Evolutionary conservation across 1,140 invertebrate species (phyloP), one percentile per base, ranked within the genome.

Genomic region (Andrena cerasifolii): DNA sequence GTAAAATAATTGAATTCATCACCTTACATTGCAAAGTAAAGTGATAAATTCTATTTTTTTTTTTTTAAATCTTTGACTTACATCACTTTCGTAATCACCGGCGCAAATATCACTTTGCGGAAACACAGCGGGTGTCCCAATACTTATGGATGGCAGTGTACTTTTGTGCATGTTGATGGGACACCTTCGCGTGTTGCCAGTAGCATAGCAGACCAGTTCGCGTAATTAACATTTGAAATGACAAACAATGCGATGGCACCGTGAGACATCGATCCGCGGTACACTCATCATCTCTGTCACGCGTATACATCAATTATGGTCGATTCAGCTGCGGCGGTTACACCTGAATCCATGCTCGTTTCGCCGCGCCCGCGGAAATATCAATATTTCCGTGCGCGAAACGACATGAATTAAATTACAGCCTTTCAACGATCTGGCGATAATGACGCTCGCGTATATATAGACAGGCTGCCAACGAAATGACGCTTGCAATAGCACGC

Each of bases 191-290:
- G 12, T 8, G 3, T 33, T 24, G 26, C 31, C 10, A 6, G 33
- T 12, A 4, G 8, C 61, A 47, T 49, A 14, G 14, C 5, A 26
- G 6, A 8, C 5, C 24, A 28, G 40, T 59, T 71, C 14, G 59
- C 28, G 12, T 40, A 61, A 26, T 33, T 31, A 28, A 72, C 56
- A 40, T 72, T 61, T 72, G 62, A 72, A 72, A 72, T 71, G 68
- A 12, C 12, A 49, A 36, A 33, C 43, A 14, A 18, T 33, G 26
- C 26, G 40, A n/a, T 45, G 10, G 33, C 14, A 21, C 2, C 12
- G 18, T 3, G 33, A 43, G 56, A 40, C 24, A 24, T 8, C 18
- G 40, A 2, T 18, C 8, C 18, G 5, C 4, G 14, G 51, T 21
- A 47, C 40, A 61, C 21, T 24, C 3, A 40, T 16, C 1, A 40